Conservation (phyloP, 1,140 invertebrate genomes). For the Holcopasites calliopsidis region DNA sequence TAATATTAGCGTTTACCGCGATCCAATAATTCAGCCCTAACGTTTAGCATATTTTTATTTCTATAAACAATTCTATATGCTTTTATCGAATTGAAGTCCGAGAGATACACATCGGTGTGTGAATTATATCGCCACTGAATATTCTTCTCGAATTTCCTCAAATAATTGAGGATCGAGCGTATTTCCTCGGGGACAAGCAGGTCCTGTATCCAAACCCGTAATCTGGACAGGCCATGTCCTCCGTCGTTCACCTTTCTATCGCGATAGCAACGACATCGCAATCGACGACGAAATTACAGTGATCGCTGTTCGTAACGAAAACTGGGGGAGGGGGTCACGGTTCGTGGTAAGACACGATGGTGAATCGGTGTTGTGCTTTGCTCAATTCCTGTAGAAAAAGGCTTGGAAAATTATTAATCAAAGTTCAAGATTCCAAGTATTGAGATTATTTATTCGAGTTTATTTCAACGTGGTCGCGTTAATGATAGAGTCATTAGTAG, state of each 20-base stretch:
- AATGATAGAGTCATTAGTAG: too few species aligned
- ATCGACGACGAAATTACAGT: conserved; percentile 42
- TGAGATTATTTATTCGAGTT: too few species aligned
- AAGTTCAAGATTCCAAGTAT: too few species aligned
- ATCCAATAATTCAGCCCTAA: conserved; percentile 14
- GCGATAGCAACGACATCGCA: neutral
- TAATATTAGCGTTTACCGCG: conserved; percentile 29
- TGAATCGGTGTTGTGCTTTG: conserved; percentile 29
- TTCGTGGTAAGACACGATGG: conserved; percentile 53
- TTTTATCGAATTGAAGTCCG: too few species aligned
- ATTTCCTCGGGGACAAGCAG: too few species aligned
- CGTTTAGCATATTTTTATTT: neutral
- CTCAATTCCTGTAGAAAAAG: conserved; percentile 46
- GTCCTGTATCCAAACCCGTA: too few species aligned
- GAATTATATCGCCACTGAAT: too few species aligned
- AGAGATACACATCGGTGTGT: too few species aligned
- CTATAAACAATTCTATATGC: too few species aligned
- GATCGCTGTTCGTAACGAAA: conserved; percentile 29
- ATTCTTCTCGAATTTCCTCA: too few species aligned
- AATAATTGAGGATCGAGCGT: too few species aligned
- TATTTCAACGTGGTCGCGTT: conserved; percentile 38
- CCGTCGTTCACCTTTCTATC: neutral
- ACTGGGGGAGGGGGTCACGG: conserved; percentile 17
- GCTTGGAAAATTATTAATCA: conserved; percentile 64
- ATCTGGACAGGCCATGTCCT: neutral